Conservation (phyloP, 2,113 vertebrate genomes). For the Origma solitaria region DNA sequence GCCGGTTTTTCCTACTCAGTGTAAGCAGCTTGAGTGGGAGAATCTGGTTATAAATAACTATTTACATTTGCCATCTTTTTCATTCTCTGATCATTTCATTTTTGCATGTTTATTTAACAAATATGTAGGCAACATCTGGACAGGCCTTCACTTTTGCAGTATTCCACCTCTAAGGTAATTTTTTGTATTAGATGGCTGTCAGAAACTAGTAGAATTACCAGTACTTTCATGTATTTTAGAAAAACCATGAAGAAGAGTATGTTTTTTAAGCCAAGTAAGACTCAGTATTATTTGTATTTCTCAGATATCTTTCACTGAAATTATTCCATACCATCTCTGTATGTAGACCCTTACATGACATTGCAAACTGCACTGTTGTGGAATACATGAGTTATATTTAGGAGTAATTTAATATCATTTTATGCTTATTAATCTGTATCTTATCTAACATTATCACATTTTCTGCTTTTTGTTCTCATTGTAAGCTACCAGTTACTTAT, state of each 20-base stretch:
- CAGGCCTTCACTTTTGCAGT: not conserved
- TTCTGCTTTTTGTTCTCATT: not conserved
- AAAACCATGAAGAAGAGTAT: not conserved
- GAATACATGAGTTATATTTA: not conserved
- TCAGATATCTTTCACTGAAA: not conserved
- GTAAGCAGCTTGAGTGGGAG: not conserved
- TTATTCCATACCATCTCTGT: not conserved
- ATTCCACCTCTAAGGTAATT: not conserved
- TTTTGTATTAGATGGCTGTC: not conserved
- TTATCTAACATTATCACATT: not conserved
- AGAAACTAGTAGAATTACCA: not conserved
- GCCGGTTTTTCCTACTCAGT: not conserved
- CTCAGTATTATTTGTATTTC: not conserved
- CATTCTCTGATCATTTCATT: not conserved
- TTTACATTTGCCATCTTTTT: not conserved
- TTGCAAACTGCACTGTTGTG: not conserved
- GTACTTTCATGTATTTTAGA: not conserved
- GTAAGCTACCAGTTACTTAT: not conserved
- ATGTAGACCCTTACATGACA: not conserved
- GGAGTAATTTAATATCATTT: not conserved
- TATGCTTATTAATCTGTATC: not conserved
- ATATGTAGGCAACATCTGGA: not conserved
- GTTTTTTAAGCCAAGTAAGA: not conserved
- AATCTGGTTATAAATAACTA: not conserved
- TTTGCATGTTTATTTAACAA: not conserved